Evolutionary conservation across 2,113 vertebrate genomes (phyloP).

Genomic region (Mandrillus leucophaeus): DNA sequence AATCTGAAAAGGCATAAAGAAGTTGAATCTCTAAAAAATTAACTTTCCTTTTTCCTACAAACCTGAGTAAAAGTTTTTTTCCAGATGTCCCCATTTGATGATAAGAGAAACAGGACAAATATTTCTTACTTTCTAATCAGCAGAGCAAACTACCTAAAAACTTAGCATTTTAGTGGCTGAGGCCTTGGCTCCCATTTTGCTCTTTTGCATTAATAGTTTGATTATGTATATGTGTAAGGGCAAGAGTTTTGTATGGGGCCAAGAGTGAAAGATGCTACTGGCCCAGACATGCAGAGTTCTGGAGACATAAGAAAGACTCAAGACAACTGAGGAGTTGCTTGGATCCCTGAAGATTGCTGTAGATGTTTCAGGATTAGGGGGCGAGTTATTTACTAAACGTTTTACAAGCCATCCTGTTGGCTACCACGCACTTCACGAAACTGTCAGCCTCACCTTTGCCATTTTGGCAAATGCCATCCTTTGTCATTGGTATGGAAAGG

Average conservation of each 20-base stretch:
- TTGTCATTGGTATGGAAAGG: too few species aligned
- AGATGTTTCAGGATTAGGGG: not conserved
- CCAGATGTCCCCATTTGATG: too few species aligned
- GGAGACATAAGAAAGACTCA: not conserved
- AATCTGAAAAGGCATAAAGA: not conserved
- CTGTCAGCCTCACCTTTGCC: fast-evolving
- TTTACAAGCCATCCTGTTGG: not conserved
- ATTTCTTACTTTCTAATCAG: not conserved
- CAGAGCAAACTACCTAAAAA: not conserved
- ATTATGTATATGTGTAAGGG: not conserved
- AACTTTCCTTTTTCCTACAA: not conserved
- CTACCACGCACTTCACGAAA: fast-evolving
- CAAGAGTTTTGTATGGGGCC: not conserved
- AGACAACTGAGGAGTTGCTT: too few species aligned
- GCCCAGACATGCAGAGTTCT: not conserved
- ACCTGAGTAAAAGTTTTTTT: not conserved
- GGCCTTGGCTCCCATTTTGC: too few species aligned
- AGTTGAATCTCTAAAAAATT: not conserved
- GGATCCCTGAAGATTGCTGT: too few species aligned
- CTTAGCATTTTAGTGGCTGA: fast-evolving
- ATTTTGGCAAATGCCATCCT: not conserved
- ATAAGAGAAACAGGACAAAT: not conserved
- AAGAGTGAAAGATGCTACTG: too few species aligned
- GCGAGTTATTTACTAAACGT: fast-evolving
- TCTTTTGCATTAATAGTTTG: not conserved